These are phyloP conservation scores for Agonum fuliginosum DNA, from an alignment of 2,888 invertebrate genomes.

Conservation along the genomic window DNA sequence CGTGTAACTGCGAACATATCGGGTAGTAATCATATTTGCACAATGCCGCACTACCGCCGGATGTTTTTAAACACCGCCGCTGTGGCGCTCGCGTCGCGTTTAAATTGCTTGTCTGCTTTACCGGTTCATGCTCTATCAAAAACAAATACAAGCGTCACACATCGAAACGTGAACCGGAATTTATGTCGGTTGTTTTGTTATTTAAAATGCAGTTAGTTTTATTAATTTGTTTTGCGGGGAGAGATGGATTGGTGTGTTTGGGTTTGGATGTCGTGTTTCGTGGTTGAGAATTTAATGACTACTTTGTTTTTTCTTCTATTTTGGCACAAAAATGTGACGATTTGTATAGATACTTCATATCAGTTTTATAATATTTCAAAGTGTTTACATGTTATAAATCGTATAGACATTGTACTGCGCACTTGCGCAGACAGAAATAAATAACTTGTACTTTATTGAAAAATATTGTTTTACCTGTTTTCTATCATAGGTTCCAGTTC, in stretches of 20 bases:
- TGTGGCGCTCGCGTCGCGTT: constrained; percentile 16
- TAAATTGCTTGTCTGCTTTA: constrained; percentile 36
- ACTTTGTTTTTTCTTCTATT: constrained; percentile 10
- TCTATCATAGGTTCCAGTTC: too few species aligned
- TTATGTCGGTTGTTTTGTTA: constrained; percentile 46
- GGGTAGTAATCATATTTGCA: constrained; percentile 40
- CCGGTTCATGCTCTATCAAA: constrained; percentile 47
- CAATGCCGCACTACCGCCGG: constrained; percentile 35
- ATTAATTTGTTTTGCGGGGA: constrained; percentile 44
- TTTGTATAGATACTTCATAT: too few species aligned
- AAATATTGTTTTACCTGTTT: too few species aligned
- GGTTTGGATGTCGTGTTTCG: constrained; percentile 37
- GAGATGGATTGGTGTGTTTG: constrained; percentile 25
- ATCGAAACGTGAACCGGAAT: constrained; percentile 46
- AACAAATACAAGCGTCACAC: constrained; percentile 45
- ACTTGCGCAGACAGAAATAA: too few species aligned
- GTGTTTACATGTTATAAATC: too few species aligned
- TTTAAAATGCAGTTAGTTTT: constrained; percentile 48
- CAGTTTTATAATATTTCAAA: too few species aligned
- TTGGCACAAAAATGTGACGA: neutral
- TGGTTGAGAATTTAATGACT: constrained; percentile 21
- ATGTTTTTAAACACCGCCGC: constrained; percentile 41
- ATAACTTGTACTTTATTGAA: too few species aligned
- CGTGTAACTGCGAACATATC: constrained; percentile 34
- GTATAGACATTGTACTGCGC: too few species aligned